Conservation (phyloP, 2,888 invertebrate species). For the Ecliptopera silaceata region DNA sequence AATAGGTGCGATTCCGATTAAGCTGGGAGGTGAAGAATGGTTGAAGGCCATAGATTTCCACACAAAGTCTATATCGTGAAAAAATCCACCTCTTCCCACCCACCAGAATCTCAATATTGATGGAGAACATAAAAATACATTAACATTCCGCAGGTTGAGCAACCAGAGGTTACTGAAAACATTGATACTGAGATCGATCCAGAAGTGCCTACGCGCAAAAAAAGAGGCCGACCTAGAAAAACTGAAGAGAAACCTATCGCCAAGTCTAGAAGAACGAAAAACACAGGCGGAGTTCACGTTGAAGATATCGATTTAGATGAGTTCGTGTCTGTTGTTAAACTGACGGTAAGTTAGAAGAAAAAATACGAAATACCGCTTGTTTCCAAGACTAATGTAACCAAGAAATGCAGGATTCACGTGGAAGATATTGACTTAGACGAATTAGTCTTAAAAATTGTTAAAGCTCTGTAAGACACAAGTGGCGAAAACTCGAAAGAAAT, state of each 20-base stretch:
- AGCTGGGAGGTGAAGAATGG: too few relatives aligned
- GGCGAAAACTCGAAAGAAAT: too few relatives aligned
- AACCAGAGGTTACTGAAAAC: conserved; percentile 2
- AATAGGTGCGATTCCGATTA: too few relatives aligned
- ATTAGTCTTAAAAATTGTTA: too few relatives aligned
- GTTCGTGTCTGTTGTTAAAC: conserved; percentile 53
- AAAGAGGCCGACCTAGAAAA: conserved; percentile 49
- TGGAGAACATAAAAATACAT: too few relatives aligned
- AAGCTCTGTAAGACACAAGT: too few relatives aligned
- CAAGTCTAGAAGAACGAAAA: conserved; percentile 44
- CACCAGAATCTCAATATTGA: too few relatives aligned
- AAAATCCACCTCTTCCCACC: too few relatives aligned
- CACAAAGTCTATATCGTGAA: too few relatives aligned
- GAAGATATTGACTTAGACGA: conserved; percentile 56
- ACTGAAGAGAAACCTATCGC: conserved; percentile 16
- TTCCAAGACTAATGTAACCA: too few relatives aligned
- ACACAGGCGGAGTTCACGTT: conserved; percentile 48
- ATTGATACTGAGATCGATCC: neutral
- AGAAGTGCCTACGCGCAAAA: conserved; percentile 35
- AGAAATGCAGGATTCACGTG: conserved; percentile 45
- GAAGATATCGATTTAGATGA: conserved; percentile 56
- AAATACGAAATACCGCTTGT: too few relatives aligned
- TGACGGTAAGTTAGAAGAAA: conserved; percentile 46
- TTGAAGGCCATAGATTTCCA: too few relatives aligned
- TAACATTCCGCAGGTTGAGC: conserved; percentile 13